Base-by-base conservation (phyloP, 2,113 vertebrate genomes). In the Aix galericulata region DNA sequence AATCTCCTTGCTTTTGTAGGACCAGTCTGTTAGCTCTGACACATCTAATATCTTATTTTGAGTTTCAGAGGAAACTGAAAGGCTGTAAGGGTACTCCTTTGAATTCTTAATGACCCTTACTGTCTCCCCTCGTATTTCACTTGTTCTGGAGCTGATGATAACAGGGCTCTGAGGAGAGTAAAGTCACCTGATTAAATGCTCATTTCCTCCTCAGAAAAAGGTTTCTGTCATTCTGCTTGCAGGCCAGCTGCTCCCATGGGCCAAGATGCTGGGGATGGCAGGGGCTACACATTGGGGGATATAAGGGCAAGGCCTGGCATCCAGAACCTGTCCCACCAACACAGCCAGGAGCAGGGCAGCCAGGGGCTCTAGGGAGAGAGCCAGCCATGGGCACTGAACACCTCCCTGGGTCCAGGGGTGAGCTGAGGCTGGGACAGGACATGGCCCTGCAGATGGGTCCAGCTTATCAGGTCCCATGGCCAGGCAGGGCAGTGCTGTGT, bases 321-420 rank as follows among this genome's bases (percentile, higher is more conserved):
- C 15, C 25, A n/a, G 6, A 4, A 11, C 10, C 6, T 15, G 6
- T 46, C 25, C 38, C 27, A 29, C 13, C 4, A 27, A 11, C 25
- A 29, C 29, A 40, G 8, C 17, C n/a, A 64, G 8, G 25, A 46
- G 13, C 32, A 71, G 55, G 20, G 21, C 20, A 42, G 26, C 5
- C 11, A 12, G 2, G 17, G 31, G 12, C 67, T 40, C 5, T 1
- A 3, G 4, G 29, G 25, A 16, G 26, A 40, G 12, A 3, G 29
- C 11, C 14, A 34, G 18, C 15, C 13, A 15, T 0, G 3, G 40
- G 29, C 15, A 16, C 25, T 7, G 2, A 31, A 17, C 16, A 31
- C 62, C 13, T 75, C 46, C 11, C 34, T 31, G 62, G 26, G 36
- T 11, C 38, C 8, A 29, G 62, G 17, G 38, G 38, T 64, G 62